These are phyloP conservation scores for Cydia splendana DNA, from an alignment of 1,140 invertebrate genomes.

Conservation along the genomic window DNA sequence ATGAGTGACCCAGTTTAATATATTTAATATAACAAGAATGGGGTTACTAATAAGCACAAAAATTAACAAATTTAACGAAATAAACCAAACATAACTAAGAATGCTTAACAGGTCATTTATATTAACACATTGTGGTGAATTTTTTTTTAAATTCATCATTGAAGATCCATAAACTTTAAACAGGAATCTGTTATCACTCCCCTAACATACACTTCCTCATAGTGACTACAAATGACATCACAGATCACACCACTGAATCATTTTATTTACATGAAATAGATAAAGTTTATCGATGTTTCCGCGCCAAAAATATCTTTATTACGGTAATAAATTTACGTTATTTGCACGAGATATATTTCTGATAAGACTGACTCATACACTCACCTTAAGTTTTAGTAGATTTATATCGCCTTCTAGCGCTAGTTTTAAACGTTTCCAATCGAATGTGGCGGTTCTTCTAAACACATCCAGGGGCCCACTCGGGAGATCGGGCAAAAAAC, in stretches of 20 bases:
- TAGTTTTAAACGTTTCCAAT: slow-evolving; percentile 89
- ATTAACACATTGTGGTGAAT: neutral
- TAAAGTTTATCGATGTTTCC: slow-evolving; percentile 8
- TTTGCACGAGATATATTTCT: neutral
- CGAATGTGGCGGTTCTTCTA: slow-evolving; percentile 86
- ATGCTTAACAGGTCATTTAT: neutral
- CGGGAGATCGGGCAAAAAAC: slow-evolving; percentile 82
- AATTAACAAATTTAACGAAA: too few species aligned
- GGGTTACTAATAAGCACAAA: too few species aligned
- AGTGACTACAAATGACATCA: slow-evolving; percentile 8
- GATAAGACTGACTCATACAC: slow-evolving; percentile 33
- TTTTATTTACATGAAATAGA: slow-evolving; percentile 4
- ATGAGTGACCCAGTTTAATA: too few species aligned
- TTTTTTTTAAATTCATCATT: neutral
- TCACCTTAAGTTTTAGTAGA: slow-evolving; percentile 86
- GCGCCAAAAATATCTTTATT: slow-evolving; percentile 22
- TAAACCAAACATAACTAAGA: too few species aligned
- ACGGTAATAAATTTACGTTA: slow-evolving; percentile 10
- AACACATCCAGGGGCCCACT: slow-evolving; percentile 86
- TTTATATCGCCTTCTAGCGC: slow-evolving; percentile 87
- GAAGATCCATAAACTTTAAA: neutral
- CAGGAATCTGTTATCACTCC: neutral
- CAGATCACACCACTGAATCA: slow-evolving; percentile 6
- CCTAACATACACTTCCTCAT: neutral
- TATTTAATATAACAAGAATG: too few species aligned